A percentile compares a stretch with the other conserved stretches of the same genome.
Conservation (phyloP, 2,888 invertebrate genomes). For the Griposia aprilina region DNA sequence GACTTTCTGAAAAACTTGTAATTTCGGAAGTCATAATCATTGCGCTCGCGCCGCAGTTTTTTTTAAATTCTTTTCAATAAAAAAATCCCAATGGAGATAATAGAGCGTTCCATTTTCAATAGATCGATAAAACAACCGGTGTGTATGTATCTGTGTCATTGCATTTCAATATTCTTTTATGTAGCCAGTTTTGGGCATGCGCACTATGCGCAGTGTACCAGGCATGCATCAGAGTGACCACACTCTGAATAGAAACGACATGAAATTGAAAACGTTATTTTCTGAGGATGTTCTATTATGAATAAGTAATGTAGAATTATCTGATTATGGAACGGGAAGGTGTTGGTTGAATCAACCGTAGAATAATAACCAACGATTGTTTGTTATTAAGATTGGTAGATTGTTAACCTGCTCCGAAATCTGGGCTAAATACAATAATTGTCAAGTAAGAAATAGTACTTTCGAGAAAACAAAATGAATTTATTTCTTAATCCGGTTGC, state of each 20-base stretch:
- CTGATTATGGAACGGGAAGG: constrained; percentile 9
- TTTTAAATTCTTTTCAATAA: neutral
- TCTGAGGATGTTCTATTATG: constrained; percentile 5
- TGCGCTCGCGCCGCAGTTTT: neutral
- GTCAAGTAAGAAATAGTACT: neutral
- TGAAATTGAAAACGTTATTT: constrained; percentile 29
- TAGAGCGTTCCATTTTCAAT: constrained; percentile 17
- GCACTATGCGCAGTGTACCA: constrained; percentile 16
- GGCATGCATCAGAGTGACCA: constrained; percentile 14
- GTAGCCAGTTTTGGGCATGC: constrained; percentile 51
- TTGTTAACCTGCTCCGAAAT: neutral
- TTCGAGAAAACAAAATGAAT: neutral
- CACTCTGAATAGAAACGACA: constrained; percentile 40
- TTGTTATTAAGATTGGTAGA: neutral
- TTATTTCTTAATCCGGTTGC: neutral
- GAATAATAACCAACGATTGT: constrained; percentile 3
- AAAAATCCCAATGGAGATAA: neutral
- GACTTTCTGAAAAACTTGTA: neutral
- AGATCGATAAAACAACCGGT: constrained; percentile 29
- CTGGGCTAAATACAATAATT: neutral
- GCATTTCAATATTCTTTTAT: constrained; percentile 38
- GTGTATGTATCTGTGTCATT: constrained; percentile 43
- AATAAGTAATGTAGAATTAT: constrained; percentile 37
- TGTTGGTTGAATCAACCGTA: constrained; percentile 1
- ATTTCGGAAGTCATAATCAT: neutral